Percentiles rank a stretch among this genome's conserved stretches.
phyloP scores from a whole-genome alignment of 2,888 invertebrate genomes.

The Macrophya alboannulata region DNA sequence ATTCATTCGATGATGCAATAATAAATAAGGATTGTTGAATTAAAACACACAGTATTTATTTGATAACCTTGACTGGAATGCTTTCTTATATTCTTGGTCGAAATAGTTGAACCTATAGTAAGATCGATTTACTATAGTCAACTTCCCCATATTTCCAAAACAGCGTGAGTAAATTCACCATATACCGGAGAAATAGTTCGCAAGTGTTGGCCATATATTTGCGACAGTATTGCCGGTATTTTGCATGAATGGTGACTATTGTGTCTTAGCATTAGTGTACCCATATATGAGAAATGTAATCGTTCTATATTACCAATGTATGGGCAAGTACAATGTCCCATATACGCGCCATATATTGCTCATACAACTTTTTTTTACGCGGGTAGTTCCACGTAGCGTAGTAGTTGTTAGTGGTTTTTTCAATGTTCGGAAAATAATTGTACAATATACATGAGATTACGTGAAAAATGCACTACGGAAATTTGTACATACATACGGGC shows the following conservation, averaged over 20 bases:
- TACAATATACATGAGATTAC: too few relatives aligned
- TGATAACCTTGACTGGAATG: background rate
- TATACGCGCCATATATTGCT: background rate
- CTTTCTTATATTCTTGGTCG: background rate
- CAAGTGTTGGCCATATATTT: background rate
- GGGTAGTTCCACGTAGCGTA: too few relatives aligned
- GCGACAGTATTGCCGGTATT: constrained; percentile 7
- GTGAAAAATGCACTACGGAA: too few relatives aligned
- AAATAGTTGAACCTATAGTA: background rate
- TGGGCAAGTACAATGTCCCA: background rate
- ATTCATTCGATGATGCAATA: background rate
- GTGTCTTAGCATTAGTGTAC: background rate
- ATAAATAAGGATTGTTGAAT: background rate
- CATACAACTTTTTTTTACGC: too few relatives aligned
- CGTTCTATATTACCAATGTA: background rate
- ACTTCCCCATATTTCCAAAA: background rate
- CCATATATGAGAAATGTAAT: background rate
- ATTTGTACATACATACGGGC: too few relatives aligned
- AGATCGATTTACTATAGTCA: background rate
- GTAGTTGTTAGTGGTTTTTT: too few relatives aligned
- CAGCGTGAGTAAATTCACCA: background rate
- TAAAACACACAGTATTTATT: background rate
- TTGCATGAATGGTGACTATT: background rate
- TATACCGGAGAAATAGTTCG: background rate
- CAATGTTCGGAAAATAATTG: too few relatives aligned